Evolutionary conservation across 2,797 vertebrate species (phyloP), one percentile per base, ranked within the genome.

Genomic region (Channa striata): DNA sequence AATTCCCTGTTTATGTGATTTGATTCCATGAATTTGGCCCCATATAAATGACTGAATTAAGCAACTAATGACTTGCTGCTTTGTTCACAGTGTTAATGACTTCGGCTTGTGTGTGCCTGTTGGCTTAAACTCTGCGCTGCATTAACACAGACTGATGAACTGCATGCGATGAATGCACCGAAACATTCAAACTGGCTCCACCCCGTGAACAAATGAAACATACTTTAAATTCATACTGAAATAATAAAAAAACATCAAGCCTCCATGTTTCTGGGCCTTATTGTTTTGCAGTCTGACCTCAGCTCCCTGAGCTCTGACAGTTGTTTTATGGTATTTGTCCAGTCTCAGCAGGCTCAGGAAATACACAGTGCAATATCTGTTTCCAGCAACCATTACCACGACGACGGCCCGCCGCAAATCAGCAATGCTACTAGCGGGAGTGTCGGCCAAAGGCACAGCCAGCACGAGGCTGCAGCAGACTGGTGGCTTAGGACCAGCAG

Each of bases 271-370:
- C 12, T 17, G 46, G 47, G 40, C 21, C 36, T 19, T 57, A 42
- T 42, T 42, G 48, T 72, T 8, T 37, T 25, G 63, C 47, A 33
- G 23, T 59, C 40, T 36, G 40, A 23, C 11, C 49, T 68, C 58
- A 57, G 63, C 54, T 63, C 72, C 83, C 73, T 76, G 75, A 40
- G 37, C 47, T 61, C 50, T 78, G 75, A 82, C 81, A 79, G 68
- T 50, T 56, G 47, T 36, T 48, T 50, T 44, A 59, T 46, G 19
- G 53, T 19, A 50, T 60, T 37, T 21, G 65, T 64, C 9, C 59
- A 34, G 42, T 25, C 80, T 51, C 87, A 83, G 82, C 80, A 66
- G 81, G 88, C 25, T 78, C 68, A 84, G 88, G 82, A 91, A 86
- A 73, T 20, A 46, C 67, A 46, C 58, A 71, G 48, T 69, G 58